Evolutionary conservation across 2,113 vertebrate species (phyloP).

Genomic region (Narcine bancroftii): DNA sequence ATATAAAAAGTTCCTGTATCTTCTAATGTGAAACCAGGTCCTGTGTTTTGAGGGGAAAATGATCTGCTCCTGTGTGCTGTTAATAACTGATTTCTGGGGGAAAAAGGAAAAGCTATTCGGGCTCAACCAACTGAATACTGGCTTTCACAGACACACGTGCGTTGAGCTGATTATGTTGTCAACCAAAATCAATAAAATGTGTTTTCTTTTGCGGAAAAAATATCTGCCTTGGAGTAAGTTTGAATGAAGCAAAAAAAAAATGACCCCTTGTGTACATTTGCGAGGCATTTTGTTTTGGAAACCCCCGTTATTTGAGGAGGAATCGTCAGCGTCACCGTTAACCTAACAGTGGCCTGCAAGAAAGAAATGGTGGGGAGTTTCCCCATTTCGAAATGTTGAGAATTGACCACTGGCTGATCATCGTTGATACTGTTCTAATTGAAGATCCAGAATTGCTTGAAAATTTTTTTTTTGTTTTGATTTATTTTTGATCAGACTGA

Average conservation of each 20-base stretch:
- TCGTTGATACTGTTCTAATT: conserved; percentile 59
- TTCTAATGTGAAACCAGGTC: conserved; percentile 92
- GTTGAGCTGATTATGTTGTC: conserved; percentile 79
- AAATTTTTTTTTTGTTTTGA: conserved; percentile 57
- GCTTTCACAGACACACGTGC: conserved; percentile 84
- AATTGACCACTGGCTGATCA: conserved; percentile 34
- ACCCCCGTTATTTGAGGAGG: conserved; percentile 59
- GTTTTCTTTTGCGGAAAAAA: conserved; percentile 93
- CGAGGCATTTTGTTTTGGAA: conserved; percentile 59
- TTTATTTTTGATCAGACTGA: conserved; percentile 60
- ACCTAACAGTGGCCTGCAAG: conserved; percentile 50
- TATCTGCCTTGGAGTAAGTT: conserved; percentile 93
- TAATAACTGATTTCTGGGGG: conserved; percentile 92
- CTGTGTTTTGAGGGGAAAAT: conserved; percentile 92
- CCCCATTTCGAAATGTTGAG: conserved; percentile 31
- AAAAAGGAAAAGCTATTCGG: conserved; percentile 82
- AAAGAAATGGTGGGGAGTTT: conserved; percentile 44
- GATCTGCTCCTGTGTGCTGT: conserved; percentile 87
- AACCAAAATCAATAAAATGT: conserved; percentile 93
- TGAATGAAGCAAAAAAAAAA: conserved; percentile 72
- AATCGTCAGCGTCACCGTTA: conserved; percentile 54
- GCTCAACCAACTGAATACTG: conserved; percentile 82
- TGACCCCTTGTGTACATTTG: conserved; percentile 60
- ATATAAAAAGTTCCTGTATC: conserved; percentile 74
- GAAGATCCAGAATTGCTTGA: conserved; percentile 66